These are phyloP conservation scores for Pagrus major DNA, from an alignment of 2,113 vertebrate species.

Conservation along the genomic window DNA sequence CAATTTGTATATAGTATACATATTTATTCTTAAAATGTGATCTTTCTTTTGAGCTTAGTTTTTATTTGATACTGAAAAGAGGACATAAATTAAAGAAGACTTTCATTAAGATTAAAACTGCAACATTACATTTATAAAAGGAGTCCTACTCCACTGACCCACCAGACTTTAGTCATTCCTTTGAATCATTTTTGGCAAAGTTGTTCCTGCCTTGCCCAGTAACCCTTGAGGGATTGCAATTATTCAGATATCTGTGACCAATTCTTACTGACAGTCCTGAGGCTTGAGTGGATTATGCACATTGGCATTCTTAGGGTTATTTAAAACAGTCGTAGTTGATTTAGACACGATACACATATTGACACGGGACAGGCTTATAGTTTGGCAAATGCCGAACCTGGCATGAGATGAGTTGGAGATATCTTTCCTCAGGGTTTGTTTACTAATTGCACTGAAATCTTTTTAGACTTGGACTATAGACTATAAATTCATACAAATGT, in stretches of 20 bases:
- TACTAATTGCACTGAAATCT: conserved; percentile 14
- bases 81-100: neutral
- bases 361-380: conserved; percentile 46
- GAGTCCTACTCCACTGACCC: neutral
- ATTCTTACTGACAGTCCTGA: conserved; percentile 30
- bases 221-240: conserved; percentile 12
- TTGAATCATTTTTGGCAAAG: conserved; percentile 11
- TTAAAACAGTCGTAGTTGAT: conserved; percentile 63
- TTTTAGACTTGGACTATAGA: too few relatives aligned
- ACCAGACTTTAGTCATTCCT: conserved; percentile 2
- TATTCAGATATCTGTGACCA: conserved; percentile 39
- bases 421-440: conserved; percentile 23
- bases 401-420: conserved; percentile 51
- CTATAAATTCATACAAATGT: conserved; percentile 40
- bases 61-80: neutral
- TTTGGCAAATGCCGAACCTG: conserved; percentile 43
- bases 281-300: conserved; percentile 54
- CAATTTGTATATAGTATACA: too few relatives aligned
- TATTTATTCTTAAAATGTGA: neutral
- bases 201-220: neutral
- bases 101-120: conserved; percentile 2
- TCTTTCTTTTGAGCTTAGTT: neutral
- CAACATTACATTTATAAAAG: neutral
- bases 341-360: conserved; percentile 63
- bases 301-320: conserved; percentile 60